phyloP scores from a whole-genome alignment of 2,113 vertebrate genomes.

The Lanius ludovicianus region DNA sequence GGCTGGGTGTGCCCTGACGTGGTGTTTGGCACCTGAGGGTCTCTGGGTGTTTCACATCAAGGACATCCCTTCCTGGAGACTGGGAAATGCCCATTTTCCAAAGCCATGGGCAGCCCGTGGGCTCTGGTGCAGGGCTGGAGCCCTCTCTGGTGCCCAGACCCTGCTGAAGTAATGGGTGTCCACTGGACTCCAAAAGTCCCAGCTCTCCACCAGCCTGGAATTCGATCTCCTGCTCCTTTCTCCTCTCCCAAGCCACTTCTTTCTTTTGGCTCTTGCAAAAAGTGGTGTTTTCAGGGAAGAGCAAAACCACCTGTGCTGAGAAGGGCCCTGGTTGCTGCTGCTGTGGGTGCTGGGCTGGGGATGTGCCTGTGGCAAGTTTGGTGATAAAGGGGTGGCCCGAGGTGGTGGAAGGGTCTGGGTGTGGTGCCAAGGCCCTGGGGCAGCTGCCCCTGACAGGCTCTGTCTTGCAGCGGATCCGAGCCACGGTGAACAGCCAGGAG shows the following conservation, averaged over 20 bases:
- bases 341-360: neutral
- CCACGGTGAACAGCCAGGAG: slow-evolving; percentile 95
- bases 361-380: neutral
- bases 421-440: neutral
- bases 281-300: neutral
- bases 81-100: neutral
- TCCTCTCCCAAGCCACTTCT: neutral
- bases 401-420: neutral
- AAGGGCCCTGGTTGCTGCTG: neutral
- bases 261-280: neutral
- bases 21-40: neutral
- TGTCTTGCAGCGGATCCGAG: slow-evolving; percentile 85
- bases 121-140: neutral
- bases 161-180: neutral
- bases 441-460: neutral
- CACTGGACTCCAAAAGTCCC: neutral
- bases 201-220: neutral
- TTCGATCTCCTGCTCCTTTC: neutral
- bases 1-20: neutral
- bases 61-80: neutral
- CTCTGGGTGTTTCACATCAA: neutral
- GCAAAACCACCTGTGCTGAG: neutral
- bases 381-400: neutral
- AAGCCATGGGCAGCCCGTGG: neutral
- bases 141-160: neutral